These are phyloP conservation scores for Merops nubicus DNA, from an alignment of 2,113 vertebrate genomes.

Conservation along the genomic window DNA sequence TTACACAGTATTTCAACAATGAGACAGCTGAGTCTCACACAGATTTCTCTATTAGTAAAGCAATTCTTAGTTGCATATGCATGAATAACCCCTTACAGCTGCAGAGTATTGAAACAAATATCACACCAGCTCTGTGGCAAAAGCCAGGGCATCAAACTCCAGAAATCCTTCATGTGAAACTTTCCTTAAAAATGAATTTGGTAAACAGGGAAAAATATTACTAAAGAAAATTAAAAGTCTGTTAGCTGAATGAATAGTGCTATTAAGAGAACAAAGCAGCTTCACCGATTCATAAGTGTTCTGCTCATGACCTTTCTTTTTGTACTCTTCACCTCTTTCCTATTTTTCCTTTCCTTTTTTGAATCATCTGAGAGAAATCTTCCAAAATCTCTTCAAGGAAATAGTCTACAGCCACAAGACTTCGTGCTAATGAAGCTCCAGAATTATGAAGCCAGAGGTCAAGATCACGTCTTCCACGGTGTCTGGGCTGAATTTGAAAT, in stretches of 20 bases:
- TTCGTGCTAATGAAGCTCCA: background rate
- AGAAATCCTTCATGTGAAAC: background rate
- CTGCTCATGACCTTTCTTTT: rapidly evolving
- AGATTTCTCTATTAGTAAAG: background rate
- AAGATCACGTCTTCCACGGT: background rate
- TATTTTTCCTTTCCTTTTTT: background rate
- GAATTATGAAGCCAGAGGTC: background rate
- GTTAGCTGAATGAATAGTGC: background rate
- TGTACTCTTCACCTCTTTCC: background rate
- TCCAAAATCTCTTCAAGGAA: conserved; percentile 34
- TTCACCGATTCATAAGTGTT: background rate
- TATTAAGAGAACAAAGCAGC: background rate
- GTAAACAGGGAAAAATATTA: background rate
- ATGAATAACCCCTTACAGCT: background rate
- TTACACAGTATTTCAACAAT: too few species aligned
- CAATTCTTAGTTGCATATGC: background rate
- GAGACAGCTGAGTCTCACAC: too few species aligned
- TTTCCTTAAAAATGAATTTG: background rate
- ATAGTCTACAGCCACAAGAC: background rate
- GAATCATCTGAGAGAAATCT: background rate
- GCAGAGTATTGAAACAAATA: background rate
- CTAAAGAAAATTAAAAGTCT: background rate
- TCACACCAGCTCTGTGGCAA: background rate
- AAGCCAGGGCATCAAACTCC: background rate
- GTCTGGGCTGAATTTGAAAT: conserved; percentile 2